Evolutionary conservation across 2,113 vertebrate genomes (phyloP), one percentile per base, ranked within the genome.

Genomic region (Myotis yumanensis): DNA sequence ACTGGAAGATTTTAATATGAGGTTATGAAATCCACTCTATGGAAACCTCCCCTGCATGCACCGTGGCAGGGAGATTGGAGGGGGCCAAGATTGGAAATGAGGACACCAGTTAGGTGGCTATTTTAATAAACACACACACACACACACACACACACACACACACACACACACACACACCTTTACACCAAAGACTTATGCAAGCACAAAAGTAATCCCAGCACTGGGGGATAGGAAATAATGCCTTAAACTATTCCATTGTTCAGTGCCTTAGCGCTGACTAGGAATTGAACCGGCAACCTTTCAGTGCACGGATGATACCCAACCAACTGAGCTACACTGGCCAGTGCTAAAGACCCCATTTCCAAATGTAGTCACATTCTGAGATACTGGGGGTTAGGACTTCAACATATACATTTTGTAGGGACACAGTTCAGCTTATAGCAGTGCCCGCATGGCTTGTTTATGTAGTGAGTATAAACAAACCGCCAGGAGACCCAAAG

Each of bases 341-440:
- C 28, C 62, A 15, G 62, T 15, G 62, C 62, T 64, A 43, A 86
- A 82, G 66, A 66, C 22, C 7, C 14, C 1, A 0, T 72, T 43
- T 93, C 69, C 90, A 86, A 54, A 48, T 17, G 46, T 6, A 35
- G 77, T 20, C 48, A 69, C 11, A 5, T 66, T 81, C n/a, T 62
- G 90, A 83, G 52, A 10, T 73, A 0, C 68, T 32, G 28, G 35
- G 25, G 11, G 0, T 25, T 30, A 30, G 71, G 76, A 32, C 57
- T 48, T 30, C 22, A 35, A 20, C 2, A 12, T 28, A 22, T 5
- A 16, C 6, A 16, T 25, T 52, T 81, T 1, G 66, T 43, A 15
- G 37, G 20, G 43, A 14, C 52, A 3, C 43, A 59, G 1, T 71
- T n/a, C 23, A 11, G 9, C 16, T 30, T 7, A 0, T 43, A 3